phyloP scores from a whole-genome alignment of 23 tunicate species.

The Phallusia fumigata region DNA sequence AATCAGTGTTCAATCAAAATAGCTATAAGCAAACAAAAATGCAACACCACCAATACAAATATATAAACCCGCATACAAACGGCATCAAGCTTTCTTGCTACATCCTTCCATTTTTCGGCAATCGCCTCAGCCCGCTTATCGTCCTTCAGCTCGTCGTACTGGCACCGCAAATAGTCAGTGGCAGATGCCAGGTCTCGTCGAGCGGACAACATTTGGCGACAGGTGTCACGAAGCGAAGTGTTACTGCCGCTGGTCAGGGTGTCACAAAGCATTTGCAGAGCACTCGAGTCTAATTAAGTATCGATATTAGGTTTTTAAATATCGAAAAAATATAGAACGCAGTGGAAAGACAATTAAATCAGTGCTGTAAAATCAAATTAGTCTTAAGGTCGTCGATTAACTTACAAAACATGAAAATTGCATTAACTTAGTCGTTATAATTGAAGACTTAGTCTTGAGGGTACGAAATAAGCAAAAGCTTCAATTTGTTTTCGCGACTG shows the following conservation, averaged over 20 bases:
- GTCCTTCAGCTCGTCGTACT: constrained; percentile 28
- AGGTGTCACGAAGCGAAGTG: not conserved
- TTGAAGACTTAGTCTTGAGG: too few relatives aligned
- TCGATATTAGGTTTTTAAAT: too few relatives aligned
- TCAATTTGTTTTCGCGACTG: too few relatives aligned
- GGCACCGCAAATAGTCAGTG: constrained; percentile 13
- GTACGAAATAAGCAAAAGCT: too few relatives aligned
- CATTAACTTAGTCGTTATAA: too few relatives aligned
- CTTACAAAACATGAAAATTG: too few relatives aligned
- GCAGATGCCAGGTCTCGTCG: constrained; percentile 25
- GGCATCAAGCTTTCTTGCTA: constrained; percentile 66
- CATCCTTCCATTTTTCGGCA: constrained; percentile 67
- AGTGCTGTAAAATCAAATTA: too few relatives aligned
- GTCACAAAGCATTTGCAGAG: not conserved
- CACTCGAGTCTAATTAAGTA: too few relatives aligned
- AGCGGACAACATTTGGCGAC: not conserved
- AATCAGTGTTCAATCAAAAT: not conserved
- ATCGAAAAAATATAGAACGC: too few relatives aligned
- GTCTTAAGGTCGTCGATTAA: too few relatives aligned
- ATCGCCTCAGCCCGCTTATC: constrained; percentile 31
- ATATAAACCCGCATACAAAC: constrained; percentile 52
- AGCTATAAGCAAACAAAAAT: constrained; percentile 15
- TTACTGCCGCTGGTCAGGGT: not conserved
- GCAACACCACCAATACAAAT: constrained; percentile 47
- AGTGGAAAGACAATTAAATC: too few relatives aligned